A percentile compares a stretch with the other conserved stretches of the same genome.
Conservation (phyloP, 2,797 vertebrate species). For the Macropus fuliginosus region DNA sequence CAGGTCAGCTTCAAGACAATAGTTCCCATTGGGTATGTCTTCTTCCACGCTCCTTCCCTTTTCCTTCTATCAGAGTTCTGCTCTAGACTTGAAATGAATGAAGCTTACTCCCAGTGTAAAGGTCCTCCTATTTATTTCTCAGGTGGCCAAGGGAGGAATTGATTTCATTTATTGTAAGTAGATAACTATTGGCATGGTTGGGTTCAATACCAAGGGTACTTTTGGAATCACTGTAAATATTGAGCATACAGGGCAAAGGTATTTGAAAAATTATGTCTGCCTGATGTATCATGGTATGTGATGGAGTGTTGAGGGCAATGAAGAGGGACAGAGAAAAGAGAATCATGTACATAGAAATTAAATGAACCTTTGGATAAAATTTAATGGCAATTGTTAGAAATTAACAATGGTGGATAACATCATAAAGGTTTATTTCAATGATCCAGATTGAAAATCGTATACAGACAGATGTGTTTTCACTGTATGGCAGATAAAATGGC, state of each 20-base stretch:
- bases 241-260: background rate
- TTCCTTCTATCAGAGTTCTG: background rate
- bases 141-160: background rate
- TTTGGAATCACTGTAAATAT: constrained; percentile 8
- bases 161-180: background rate
- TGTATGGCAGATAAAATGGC: constrained; percentile 3
- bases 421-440: background rate
- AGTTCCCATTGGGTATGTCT: background rate
- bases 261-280: constrained; percentile 21
- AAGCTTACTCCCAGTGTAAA: background rate
- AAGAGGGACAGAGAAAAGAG: constrained; percentile 34
- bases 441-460: background rate
- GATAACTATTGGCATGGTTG: constrained; percentile 23
- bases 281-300: background rate
- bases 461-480: background rate
- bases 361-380: background rate
- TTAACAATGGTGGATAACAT: background rate
- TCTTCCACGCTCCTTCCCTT: background rate
- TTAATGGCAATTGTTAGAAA: background rate
- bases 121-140: background rate
- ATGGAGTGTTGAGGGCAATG: background rate
- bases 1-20: constrained; percentile 19
- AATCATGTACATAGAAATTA: background rate
- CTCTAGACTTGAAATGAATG: constrained; percentile 37
- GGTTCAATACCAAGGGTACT: constrained; percentile 44